Percentiles rank a stretch among this genome's conserved stretches.
phyloP scores from a whole-genome alignment of 2,888 invertebrate genomes.

The Seira musarum region DNA sequence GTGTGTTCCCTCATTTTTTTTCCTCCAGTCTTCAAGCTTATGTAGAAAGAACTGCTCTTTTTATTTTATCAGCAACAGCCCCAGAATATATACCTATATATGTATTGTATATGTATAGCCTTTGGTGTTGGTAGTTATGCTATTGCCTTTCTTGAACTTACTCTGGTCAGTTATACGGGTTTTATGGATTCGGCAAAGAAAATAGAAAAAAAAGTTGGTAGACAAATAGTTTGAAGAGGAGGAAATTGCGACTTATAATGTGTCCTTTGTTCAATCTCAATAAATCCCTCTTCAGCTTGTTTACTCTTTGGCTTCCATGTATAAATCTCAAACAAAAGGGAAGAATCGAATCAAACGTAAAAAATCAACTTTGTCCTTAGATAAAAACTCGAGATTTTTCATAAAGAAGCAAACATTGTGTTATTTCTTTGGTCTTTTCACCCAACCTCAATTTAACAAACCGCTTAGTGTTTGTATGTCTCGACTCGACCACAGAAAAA shows the following conservation, averaged over 20 bases:
- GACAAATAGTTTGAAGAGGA: conserved; percentile 44
- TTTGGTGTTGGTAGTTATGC: too few species aligned
- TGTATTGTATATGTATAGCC: too few species aligned
- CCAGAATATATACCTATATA: neutral
- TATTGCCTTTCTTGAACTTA: conserved; percentile 17
- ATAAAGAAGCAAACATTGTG: neutral
- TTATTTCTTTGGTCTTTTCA: too few species aligned
- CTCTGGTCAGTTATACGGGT: neutral
- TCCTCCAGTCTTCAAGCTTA: neutral
- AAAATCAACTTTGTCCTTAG: neutral
- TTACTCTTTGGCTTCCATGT: conserved; percentile 44
- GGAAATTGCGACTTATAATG: conserved; percentile 55
- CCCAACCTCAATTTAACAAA: neutral
- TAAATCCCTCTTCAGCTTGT: conserved; percentile 57
- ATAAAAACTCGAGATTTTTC: neutral
- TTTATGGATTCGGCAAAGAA: conserved; percentile 18
- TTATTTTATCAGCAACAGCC: neutral
- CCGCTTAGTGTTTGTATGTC: neutral
- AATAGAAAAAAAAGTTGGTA: conserved; percentile 39
- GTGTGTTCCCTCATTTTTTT: neutral
- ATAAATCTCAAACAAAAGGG: conserved; percentile 22
- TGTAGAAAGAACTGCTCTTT: neutral
- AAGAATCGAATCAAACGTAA: neutral
- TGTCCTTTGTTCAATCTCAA: conserved; percentile 55
- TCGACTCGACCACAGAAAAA: neutral